Evolutionary conservation across 1,140 invertebrate species (phyloP).

Genomic region (Dendrolimus kikuchii): DNA sequence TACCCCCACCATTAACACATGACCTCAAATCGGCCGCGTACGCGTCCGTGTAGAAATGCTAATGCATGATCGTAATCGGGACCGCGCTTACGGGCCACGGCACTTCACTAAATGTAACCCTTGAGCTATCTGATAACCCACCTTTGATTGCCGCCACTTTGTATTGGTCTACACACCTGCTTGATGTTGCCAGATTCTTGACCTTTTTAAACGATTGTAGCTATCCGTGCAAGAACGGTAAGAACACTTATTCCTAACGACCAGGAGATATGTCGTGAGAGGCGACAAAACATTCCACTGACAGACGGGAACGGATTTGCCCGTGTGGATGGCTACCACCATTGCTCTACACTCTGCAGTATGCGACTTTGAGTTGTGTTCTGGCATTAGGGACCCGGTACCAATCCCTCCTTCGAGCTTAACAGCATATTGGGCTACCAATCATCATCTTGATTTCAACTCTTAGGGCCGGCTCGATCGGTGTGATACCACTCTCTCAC

Average conservation of each 20-base stretch:
- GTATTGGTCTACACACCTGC: conserved; percentile 17
- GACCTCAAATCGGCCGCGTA: conserved; percentile 41
- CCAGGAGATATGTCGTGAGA: neutral
- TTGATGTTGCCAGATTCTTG: no score
- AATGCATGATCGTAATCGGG: conserved; percentile 53
- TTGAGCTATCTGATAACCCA: conserved; percentile 60
- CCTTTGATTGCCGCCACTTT: conserved; percentile 23
- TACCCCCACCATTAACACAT: conserved; percentile 39
- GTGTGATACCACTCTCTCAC: no score
- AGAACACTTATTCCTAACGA: neutral
- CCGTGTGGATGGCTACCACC: no score
- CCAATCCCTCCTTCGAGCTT: no score
- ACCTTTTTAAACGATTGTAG: no score
- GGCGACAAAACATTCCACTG: neutral
- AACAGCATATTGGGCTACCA: no score
- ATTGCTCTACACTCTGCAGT: no score
- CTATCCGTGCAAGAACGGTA: no score
- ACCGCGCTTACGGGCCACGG: conserved; percentile 20
- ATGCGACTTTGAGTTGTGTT: no score
- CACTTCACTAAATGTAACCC: conserved; percentile 46
- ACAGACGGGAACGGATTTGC: neutral
- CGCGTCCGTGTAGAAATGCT: conserved; percentile 49
- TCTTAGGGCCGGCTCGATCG: no score
- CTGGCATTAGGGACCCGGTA: no score
- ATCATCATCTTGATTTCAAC: no score